A percentile compares a stretch with the other conserved stretches of the same genome.
These are phyloP conservation scores for Aurelia sp. DNA, from an alignment of 30 jellyfish, hydroid and myxozoan genomes.

Conservation along the genomic window DNA sequence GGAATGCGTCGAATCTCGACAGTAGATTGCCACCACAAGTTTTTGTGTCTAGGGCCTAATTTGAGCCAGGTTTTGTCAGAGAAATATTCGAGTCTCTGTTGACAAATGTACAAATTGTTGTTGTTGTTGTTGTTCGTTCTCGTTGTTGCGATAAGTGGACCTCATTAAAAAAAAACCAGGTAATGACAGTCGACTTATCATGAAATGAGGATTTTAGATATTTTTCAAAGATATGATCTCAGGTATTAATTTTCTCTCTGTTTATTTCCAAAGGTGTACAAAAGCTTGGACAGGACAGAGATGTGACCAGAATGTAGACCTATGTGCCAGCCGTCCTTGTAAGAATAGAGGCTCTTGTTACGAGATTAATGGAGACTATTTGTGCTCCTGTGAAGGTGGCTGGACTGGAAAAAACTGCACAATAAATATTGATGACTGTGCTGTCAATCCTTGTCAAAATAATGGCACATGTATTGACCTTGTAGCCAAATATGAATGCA, in stretches of 20 bases:
- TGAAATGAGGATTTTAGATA: not conserved
- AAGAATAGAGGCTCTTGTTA: conserved; percentile 68
- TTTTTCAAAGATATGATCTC: too few species aligned
- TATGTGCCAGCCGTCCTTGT: conserved; percentile 61
- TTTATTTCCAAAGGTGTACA: conserved; percentile 42
- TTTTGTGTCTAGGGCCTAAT: too few species aligned
- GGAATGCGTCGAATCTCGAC: too few species aligned
- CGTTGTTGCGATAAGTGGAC: too few species aligned
- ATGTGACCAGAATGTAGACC: conserved; percentile 63
- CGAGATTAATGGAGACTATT: conserved; percentile 18
- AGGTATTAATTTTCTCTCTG: not conserved
- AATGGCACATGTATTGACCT: conserved; percentile 77
- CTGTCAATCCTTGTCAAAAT: conserved; percentile 66
- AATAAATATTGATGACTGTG: conserved; percentile 68
- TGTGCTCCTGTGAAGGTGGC: conserved; percentile 76
- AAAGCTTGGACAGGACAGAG: conserved; percentile 53
- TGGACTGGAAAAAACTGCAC: conserved; percentile 76
- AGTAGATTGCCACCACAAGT: too few species aligned
- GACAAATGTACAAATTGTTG: too few species aligned
- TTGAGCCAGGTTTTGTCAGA: too few species aligned
- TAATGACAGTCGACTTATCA: not conserved
- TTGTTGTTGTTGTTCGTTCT: too few species aligned
- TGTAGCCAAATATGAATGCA: conserved; percentile 62
- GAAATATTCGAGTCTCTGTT: too few species aligned
- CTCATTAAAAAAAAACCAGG: too few species aligned